Percentiles rank a stretch among this genome's conserved stretches.
phyloP scores from a whole-genome alignment of 2,797 vertebrate genomes.

The Taenioides sp. region DNA sequence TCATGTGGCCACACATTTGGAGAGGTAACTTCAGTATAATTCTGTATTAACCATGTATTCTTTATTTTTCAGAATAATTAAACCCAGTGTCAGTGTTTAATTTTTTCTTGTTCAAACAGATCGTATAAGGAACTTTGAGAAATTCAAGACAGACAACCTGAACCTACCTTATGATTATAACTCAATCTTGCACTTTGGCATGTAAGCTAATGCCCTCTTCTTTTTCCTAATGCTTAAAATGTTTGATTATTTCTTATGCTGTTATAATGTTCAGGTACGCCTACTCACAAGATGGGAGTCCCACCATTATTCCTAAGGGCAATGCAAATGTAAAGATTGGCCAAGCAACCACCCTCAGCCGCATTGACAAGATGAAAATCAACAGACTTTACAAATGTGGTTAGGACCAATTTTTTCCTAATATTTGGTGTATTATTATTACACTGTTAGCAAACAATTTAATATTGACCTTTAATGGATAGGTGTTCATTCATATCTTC shows the following conservation, averaged over 20 bases:
- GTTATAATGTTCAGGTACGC: conserved; percentile 62
- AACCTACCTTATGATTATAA: conserved; percentile 84
- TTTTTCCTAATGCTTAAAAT: background rate
- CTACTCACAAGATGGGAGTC: conserved; percentile 76
- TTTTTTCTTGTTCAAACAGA: conserved; percentile 54
- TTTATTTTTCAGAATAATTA: background rate
- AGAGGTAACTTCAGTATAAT: conserved; percentile 75
- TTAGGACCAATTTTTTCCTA: conserved; percentile 41
- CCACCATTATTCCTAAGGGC: conserved; percentile 75
- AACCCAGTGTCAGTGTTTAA: background rate
- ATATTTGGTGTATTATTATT: background rate
- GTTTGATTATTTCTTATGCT: background rate
- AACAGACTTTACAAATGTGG: conserved; percentile 80
- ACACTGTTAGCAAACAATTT: background rate
- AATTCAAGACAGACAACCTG: conserved; percentile 82
- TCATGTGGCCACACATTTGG: conserved; percentile 87
- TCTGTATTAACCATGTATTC: background rate
- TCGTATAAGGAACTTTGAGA: conserved; percentile 83
- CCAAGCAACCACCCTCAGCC: conserved; percentile 68
- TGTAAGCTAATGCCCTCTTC: conserved; percentile 67
- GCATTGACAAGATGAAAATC: conserved; percentile 77
- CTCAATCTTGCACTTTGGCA: conserved; percentile 90
- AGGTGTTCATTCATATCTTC: conserved; percentile 26
- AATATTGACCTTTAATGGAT: background rate
- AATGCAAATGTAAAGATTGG: conserved; percentile 66